Conservation (phyloP, 2,113 vertebrate species). For the Tylochromis polylepis region DNA sequence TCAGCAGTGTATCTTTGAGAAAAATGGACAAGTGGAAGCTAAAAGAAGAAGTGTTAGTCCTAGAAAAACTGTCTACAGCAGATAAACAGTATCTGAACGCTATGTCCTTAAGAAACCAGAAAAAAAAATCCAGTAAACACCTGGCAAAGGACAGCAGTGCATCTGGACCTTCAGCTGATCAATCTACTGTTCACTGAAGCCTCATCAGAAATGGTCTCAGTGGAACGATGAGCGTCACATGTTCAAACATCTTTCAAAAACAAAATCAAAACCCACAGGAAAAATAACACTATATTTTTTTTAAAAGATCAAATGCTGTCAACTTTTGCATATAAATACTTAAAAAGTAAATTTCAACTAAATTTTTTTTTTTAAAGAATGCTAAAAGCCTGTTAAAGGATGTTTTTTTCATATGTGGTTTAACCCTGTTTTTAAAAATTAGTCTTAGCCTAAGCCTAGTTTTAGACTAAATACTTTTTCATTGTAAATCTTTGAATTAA, state of each 20-base stretch:
- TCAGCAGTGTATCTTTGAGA: background rate
- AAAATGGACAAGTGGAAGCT: too few species aligned
- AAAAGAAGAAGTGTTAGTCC: too few species aligned
- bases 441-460: background rate
- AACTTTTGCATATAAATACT: background rate
- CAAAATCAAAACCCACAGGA: background rate
- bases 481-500: background rate
- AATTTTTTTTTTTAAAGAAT: accelerated
- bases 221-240: background rate
- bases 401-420: background rate
- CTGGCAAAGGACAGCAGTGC: background rate
- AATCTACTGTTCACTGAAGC: background rate
- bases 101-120: background rate
- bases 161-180: background rate
- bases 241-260: background rate
- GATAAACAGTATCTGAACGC: background rate
- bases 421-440: background rate
- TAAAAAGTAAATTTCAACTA: background rate
- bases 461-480: background rate
- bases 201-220: background rate
- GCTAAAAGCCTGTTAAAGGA: background rate
- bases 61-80: background rate
- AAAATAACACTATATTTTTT: background rate
- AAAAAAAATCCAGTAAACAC: too few species aligned
- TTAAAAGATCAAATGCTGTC: background rate